These are phyloP conservation scores for Hydrocynus forskahlii DNA, from an alignment of 2,797 vertebrate species.

Conservation along the genomic window DNA sequence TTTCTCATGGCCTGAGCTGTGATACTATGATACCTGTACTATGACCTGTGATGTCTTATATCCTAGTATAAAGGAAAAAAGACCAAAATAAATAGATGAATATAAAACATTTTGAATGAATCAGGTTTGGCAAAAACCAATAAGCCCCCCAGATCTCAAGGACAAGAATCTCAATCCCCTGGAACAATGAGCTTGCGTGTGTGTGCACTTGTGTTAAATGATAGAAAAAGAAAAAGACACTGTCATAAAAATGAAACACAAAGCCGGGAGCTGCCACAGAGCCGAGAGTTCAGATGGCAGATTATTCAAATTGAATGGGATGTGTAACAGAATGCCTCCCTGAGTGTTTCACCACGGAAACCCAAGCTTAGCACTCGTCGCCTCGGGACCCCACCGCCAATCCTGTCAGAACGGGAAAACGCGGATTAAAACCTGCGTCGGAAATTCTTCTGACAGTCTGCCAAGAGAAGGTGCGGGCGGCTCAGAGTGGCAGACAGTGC, in stretches of 20 bases:
- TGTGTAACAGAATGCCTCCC: slow-evolving; percentile 40
- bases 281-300: slow-evolving; percentile 12
- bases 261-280: slow-evolving; percentile 33
- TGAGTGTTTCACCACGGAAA: slow-evolving; percentile 34
- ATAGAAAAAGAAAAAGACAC: slow-evolving; percentile 13
- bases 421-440: slow-evolving; percentile 42
- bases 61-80: background rate
- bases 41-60: too few relatives aligned
- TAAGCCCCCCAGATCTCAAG: slow-evolving; percentile 5
- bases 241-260: slow-evolving; percentile 20
- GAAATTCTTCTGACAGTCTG: slow-evolving; percentile 47
- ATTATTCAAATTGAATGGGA: slow-evolving; percentile 44
- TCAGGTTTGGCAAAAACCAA: background rate
- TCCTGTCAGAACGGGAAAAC: slow-evolving; percentile 47
- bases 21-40: too few relatives aligned
- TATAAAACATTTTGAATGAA: background rate
- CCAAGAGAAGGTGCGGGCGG: slow-evolving; percentile 26
- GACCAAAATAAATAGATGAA: background rate
- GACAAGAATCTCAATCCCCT: slow-evolving; percentile 1
- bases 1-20: too few relatives aligned
- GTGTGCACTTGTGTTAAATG: slow-evolving; percentile 8
- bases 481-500: slow-evolving; percentile 28
- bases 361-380: slow-evolving; percentile 13
- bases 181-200: background rate
- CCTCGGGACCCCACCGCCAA: slow-evolving; percentile 28